Base-by-base conservation (phyloP, 2,888 invertebrate genomes). In the Andrena hattorfiana region DNA sequence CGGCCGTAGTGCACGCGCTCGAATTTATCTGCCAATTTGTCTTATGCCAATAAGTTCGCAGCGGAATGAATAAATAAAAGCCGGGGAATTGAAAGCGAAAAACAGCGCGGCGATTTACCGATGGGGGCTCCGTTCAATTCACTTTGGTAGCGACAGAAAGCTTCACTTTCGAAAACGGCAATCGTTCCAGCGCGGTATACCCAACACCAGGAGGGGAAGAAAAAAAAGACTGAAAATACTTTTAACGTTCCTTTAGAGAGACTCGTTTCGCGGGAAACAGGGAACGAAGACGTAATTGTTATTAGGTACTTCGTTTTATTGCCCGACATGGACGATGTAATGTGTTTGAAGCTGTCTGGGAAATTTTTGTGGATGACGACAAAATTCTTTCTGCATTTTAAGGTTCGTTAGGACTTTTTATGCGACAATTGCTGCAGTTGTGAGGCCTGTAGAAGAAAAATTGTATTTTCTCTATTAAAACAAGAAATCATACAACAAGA, bases 1-100 rank as follows among this genome's bases (percentile, higher is more conserved):
- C 62, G 67, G 6, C 51, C 67, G 67, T 62, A 23, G 67, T 63
- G 32, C n/a, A 26, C 26, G 48, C 26, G 5, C 51, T 20, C 35
- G 51, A 78, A 78, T 78, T 63, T 78, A 68, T 78, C 63, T 30
- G 62, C 54, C 76, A 54, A 78, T 76, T 78, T 78, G 68, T 76
- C 67, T 68, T 78, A 78, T 75, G 51, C 76, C 68, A 76, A 75
- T 75, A 78, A 78, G 75, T 62, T 62, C 28, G 23, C 30, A 23
- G 20, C 35, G 8, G 68, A 62, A 75, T 7, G 20, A 32, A 68
- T 63, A 68, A 54, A 78, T 78, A 76, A 68, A 78, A 54, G 10
- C n/a, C 10, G 10, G n/a, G 8, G 26, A 20, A 54, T 63, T 68
- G 51, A 54, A 70, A 62, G 32, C 13, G 32, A 63, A 56, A 48